Base-by-base conservation (phyloP, 2,113 vertebrate genomes). In the Prietella phreatophila region DNA sequence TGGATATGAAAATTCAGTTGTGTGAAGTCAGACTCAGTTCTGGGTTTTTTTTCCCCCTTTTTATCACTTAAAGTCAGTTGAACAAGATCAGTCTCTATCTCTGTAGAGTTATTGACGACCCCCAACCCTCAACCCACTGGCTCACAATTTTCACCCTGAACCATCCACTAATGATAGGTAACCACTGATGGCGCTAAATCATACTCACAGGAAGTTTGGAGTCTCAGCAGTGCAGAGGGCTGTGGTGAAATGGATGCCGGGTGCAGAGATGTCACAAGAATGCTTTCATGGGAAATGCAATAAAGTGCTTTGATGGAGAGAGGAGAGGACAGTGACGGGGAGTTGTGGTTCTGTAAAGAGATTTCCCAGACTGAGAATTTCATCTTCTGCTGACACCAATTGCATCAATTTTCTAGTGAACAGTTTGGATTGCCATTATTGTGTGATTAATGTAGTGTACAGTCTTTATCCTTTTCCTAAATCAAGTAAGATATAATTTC, bases 251-350 rank as follows among this genome's bases (percentile, higher is more conserved):
- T 82, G 56, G 81, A 60, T 84, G 67, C 42, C 76, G 22, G 81
- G 81, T 76, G 81, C 80, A 76, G 56, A 33, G 11, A 60, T 87
- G 86, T 87, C 71, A 83, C 20, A 83, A 60, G 86, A 65, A 76
- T 7, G 7, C 81, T 87, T 83, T 83, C 69, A 87, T 63, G 82
- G 82, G 82, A 88, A 88, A 84, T 83, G 82, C 82, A 78, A 79
- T 88, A 84, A 88, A 84, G 73, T 42, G 82, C 30, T 84, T 79
- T 88, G 73, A 88, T 56, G 82, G 47, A 79, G 73, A 88, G 55
- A 55, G 82, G 82, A 84, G 47, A 84, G 87, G 82, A 88, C 82
- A 84, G 60, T 39, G 47, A 75, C 17, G 25, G 58, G n/a, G 56
- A 76, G 82, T 78, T 78, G 50, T 8, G 20, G 56, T 30, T 10